phyloP scores from a whole-genome alignment of 2,113 vertebrate species.

The Falco punctatus region DNA sequence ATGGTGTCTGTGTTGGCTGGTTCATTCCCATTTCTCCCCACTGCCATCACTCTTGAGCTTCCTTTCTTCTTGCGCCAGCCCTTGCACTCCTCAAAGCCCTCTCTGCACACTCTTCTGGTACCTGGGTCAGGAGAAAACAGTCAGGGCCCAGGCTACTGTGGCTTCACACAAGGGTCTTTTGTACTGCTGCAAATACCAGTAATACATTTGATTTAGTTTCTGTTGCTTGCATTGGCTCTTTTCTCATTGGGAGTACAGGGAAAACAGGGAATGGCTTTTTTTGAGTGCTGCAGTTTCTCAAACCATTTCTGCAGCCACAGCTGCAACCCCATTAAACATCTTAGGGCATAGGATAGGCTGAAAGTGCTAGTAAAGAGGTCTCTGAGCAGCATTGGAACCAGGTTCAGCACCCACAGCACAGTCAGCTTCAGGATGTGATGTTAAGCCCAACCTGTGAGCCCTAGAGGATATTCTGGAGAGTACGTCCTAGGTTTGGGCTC shows the following conservation, averaged over 20 bases:
- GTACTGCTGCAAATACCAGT: background rate
- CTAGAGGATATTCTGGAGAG: background rate
- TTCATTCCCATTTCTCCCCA: background rate
- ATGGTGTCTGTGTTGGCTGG: background rate
- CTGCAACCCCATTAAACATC: background rate
- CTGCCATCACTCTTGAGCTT: background rate
- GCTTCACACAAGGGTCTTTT: background rate
- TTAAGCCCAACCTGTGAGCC: background rate
- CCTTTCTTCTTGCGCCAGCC: background rate
- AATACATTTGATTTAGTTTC: background rate
- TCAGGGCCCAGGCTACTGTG: background rate
- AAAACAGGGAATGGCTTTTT: background rate
- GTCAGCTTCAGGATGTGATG: background rate
- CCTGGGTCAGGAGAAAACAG: background rate
- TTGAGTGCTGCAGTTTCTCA: background rate
- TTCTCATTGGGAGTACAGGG: background rate
- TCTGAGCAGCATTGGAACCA: background rate
- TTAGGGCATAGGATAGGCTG: background rate
- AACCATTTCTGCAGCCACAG: background rate
- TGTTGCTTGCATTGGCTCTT: background rate
- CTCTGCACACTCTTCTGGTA: background rate
- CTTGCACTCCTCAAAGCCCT: background rate
- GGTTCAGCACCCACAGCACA: background rate
- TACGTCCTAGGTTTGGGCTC: background rate
- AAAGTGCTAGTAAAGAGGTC: background rate